phyloP scores from a whole-genome alignment of 2,113 vertebrate species.

The Panthera tigris region DNA sequence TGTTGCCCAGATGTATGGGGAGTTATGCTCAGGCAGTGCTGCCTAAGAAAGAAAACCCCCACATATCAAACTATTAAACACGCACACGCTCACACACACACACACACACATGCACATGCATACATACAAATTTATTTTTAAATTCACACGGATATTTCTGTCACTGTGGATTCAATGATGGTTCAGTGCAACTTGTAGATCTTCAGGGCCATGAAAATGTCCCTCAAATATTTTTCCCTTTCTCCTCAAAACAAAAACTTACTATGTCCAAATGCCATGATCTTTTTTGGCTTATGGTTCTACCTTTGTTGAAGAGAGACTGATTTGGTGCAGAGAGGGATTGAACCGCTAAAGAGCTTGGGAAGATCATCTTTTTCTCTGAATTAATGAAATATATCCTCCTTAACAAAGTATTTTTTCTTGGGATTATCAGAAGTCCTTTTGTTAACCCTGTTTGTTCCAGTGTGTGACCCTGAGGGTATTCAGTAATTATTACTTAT shows the following conservation, averaged over 20 bases:
- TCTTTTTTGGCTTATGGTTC: too few species aligned
- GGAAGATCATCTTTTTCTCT: not conserved
- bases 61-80: not conserved
- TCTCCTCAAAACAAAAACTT: not conserved
- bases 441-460: not conserved
- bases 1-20: accelerated
- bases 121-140: not conserved
- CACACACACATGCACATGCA: too few species aligned
- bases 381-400: not conserved
- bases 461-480: not conserved
- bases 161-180: not conserved
- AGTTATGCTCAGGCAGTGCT: not conserved
- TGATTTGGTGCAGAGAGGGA: not conserved
- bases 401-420: not conserved
- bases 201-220: not conserved
- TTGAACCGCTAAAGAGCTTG: not conserved
- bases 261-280: not conserved
- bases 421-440: not conserved
- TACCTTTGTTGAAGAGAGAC: not conserved
- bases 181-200: not conserved
- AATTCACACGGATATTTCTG: not conserved
- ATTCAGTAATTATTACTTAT: not conserved
- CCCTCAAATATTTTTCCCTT: not conserved
- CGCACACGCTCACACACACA: too few species aligned
- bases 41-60: not conserved